Base-by-base conservation (phyloP, 2,888 invertebrate genomes). In the Clitarchus hookeri region DNA sequence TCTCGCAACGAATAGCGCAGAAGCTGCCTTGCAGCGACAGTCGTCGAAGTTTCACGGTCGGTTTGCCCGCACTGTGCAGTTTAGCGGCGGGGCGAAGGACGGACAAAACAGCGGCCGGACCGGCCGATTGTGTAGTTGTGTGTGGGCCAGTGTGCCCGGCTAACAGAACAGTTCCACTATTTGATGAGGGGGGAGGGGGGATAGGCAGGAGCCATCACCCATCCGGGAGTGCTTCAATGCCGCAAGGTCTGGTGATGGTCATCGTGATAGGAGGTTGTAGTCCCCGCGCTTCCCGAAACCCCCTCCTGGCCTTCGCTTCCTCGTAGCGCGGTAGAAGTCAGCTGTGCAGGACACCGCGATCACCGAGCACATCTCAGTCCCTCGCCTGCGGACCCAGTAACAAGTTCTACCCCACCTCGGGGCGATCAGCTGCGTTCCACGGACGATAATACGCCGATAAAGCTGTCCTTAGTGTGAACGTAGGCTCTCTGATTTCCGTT, bases 141-240 rank as follows among this genome's bases (percentile, higher is more conserved):
- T n/a, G 65, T n/a, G 65, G n/a, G 65, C n/a, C 48, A 48, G 65
- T 65, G 65, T n/a, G 65, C 65, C 65, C 65, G 19, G 65, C 65
- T 65, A 65, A 65, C 65, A 65, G 65, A 65, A 65, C 65, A 65
- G 65, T 65, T 65, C 65, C 65, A 23, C n/a, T n/a, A n/a, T n/a
- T n/a, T n/a, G 65, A 23, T n/a, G 65, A 16, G 48, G 48, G 48
- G 48, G 48, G 16, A 8, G 48, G 48, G 48, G 48, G 2, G 48
- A 16, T 48, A 48, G 48, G 11, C 6, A 8, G 48, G 48, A 48
- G 16, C 48, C 48, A 48, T 48, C 48, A 48, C 65, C 19, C 65
- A 65, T 65, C 65, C 65, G 65, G 65, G 65, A 48, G 65, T n/a
- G 19, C 65, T n/a, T 65, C 13, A 65, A 65, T 65, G 65, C 65